phyloP scores from a whole-genome alignment of 2,113 vertebrate genomes.

The Macaca fascicularis region T2T-MFA8v1.1 NC_088381.1:108840501-108841000 shows the following conservation, averaged over 20 bases:
- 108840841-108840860: not conserved
- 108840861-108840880: not conserved
- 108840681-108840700: not conserved
- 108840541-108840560: not conserved
- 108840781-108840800: not conserved
- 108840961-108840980: not conserved
- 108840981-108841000: not conserved
- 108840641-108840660: not conserved
- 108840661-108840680: not conserved
- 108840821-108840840: not conserved
- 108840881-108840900: not conserved
- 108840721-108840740: not conserved
- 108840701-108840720: not conserved
- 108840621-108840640: not conserved
- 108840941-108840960: not conserved
- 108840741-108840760: not conserved
- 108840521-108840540: not conserved
- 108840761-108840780: not conserved
- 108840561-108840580: not conserved
- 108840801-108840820: not conserved
- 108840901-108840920: not conserved
- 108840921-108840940: not conserved
- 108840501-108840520: not conserved
- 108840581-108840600: not conserved
- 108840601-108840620: not conserved